Base-by-base conservation (phyloP, 1,140 invertebrate species). In the Lethrus apterus region DNA sequence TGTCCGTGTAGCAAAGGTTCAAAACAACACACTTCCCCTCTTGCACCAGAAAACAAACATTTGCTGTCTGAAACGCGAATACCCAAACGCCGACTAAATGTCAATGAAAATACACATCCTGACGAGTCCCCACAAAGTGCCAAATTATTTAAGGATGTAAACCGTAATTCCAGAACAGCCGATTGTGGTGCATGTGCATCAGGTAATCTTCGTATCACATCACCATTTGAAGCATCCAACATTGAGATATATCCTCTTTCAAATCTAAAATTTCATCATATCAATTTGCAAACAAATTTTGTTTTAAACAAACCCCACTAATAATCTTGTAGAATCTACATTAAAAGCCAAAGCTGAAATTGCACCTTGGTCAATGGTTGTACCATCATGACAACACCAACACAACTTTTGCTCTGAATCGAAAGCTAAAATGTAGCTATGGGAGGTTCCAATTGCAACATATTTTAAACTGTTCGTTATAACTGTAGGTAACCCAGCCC, bases 101-200 rank as follows among this genome's bases (percentile, higher is more conserved):
- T 86, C 9, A 98, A 72, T 57, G 97, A 86, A 78, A 95, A 98
- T 2, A 98, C 93, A n/a, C 91, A 96, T 1, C 95, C 95, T 10
- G 93, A 93, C 47, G 89, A 95, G 66, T 99, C 94, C 14, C 89
- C 85, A 35, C 90, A 89, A 10, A 97, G 68, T 4, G 88, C 89
- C 36, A 90, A 63, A 49, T 60, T 62, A 47, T 58, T 60, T 5
- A 58, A 32, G 24, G 57, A 56, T 14, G 63, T 65, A 46, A 80
- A 93, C 71, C 81, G 89, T 71, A 96, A 74, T 65, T 90, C 84
- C 33, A 96, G 70, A 4, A 91, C 86, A 20, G 90, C 89, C 48
- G 88, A 89, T 51, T 86, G 84, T 10, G 86, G 85, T 3, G 89
- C 86, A 58, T 93, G 89, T 17, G 86, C 84, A 61, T 93, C 90